Base-by-base conservation (phyloP, 2,888 invertebrate genomes). In the Noctua janthe region DNA sequence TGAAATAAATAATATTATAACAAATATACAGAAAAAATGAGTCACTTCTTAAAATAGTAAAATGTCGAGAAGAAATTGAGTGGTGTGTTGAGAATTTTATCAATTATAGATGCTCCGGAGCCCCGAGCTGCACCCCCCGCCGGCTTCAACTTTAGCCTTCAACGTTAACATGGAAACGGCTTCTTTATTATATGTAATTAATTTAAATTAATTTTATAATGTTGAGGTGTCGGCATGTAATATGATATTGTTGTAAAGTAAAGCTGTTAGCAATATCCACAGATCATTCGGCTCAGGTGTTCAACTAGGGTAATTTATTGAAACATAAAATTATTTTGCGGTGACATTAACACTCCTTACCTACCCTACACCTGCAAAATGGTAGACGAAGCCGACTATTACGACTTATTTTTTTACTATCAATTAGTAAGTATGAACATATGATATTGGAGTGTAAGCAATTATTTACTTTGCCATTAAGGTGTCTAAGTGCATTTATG, bases 1-100 rank as follows among this genome's bases (percentile, higher is more conserved):
- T 89, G 87, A 89, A 83, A 87, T 87, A 88, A 88, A 86, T 82
- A 84, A 85, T 74, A 82, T 83, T 29, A 49, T 78, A 83, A 83
- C 90, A 90, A 90, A 88, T 82, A 87, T 83, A 90, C 89, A 91
- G 88, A 93, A 84, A 84, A 89, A 92, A 92, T 91, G 86, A 93
- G 90, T 91, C 92, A 92, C 91, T 92, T 91, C 92, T 90, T 89
- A 91, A 94, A 92, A 93, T 92, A 92, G 91, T 92, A 90, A 94
- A 94, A 95, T 94, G 93, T 91, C 90, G 91, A 91, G 91, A 93
- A 93, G 93, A 94, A 92, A 92, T 92, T 92, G 92, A 92, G 92
- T 92, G 92, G 94, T 94, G 93, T 93, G 93, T 93, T 92, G 94
- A 95, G 95, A 94, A 95, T 95, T 94, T 95, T 95, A 96, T 96